Conservation (phyloP, 1,140 invertebrate genomes). For the Meloidogyne exigua region DNA sequence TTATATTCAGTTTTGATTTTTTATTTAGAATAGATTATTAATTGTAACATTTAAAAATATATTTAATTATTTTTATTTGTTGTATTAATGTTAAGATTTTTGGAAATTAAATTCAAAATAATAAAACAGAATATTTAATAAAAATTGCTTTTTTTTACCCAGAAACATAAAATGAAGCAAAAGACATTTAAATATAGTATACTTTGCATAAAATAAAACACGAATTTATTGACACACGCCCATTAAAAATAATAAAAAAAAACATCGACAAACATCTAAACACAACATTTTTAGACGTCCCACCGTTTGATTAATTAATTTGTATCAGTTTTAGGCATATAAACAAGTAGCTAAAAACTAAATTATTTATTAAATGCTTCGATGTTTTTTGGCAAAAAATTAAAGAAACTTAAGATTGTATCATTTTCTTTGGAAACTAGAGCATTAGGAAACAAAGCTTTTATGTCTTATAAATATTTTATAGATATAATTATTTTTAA, state of each 20-base stretch:
- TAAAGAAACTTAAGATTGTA: background rate
- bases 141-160: background rate
- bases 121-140: background rate
- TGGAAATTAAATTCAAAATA: too few relatives aligned
- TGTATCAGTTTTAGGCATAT: background rate
- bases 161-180: background rate
- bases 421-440: background rate
- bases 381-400: background rate
- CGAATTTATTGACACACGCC: background rate
- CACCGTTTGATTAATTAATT: slow-evolving; percentile 1
- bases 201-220: background rate
- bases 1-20: too few relatives aligned
- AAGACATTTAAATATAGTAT: slow-evolving; percentile 3
- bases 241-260: background rate
- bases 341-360: background rate
- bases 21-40: too few relatives aligned
- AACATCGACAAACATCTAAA: background rate
- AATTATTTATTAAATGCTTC: background rate
- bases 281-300: background rate
- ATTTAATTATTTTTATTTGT: too few relatives aligned
- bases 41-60: too few relatives aligned
- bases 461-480: too few relatives aligned
- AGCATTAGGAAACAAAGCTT: background rate
- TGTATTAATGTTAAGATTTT: too few relatives aligned
- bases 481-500: too few relatives aligned